These are phyloP conservation scores for Ips nitidus DNA, from an alignment of 1,140 invertebrate species.

Conservation along the genomic window DNA sequence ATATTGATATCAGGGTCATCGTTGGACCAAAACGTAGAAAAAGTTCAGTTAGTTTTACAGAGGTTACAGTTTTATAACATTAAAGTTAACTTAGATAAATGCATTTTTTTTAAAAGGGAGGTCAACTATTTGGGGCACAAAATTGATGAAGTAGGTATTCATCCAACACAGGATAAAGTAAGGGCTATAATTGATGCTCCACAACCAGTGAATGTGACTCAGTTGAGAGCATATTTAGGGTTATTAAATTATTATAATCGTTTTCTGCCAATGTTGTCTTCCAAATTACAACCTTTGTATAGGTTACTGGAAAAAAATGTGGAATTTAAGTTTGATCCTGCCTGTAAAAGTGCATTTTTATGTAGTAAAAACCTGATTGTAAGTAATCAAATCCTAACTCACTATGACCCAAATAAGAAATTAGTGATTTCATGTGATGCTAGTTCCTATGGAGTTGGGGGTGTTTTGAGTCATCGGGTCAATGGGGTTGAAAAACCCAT, in stretches of 20 bases:
- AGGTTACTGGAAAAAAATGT: neutral
- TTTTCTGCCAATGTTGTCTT: neutral
- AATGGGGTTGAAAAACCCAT: neutral
- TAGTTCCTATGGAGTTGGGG: neutral
- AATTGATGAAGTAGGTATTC: neutral
- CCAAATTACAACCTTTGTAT: neutral
- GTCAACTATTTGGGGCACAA: neutral
- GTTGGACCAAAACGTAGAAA: neutral
- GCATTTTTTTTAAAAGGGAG: neutral
- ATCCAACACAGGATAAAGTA: neutral
- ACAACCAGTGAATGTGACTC: neutral
- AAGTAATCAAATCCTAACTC: neutral
- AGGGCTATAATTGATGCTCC: neutral
- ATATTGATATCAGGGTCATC: neutral
- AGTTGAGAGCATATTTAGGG: neutral
- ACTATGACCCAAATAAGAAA: neutral
- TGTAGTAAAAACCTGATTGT: neutral
- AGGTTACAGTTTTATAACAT: neutral
- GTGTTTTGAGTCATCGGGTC: no score
- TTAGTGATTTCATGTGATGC: neutral
- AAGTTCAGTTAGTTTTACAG: neutral
- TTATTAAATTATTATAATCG: neutral
- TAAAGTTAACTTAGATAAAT: neutral
- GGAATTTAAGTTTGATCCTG: neutral
- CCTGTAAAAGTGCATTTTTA: neutral